These are phyloP conservation scores for Geophilus truncorum DNA, from an alignment of 2,888 invertebrate genomes.

Conservation along the genomic window DNA sequence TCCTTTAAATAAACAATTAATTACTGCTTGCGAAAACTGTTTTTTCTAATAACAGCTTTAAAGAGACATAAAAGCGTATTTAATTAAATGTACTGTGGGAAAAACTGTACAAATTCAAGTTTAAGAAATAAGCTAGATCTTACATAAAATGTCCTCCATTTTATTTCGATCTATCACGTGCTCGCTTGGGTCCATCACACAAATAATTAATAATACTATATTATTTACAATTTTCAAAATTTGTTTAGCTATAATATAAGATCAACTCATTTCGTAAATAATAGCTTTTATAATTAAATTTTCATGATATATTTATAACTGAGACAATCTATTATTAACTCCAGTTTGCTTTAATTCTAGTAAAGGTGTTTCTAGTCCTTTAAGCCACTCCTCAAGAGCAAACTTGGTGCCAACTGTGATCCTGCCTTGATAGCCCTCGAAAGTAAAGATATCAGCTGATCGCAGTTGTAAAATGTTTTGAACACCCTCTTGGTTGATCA, in stretches of 20 bases:
- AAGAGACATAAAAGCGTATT: background rate
- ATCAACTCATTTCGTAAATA: too few relatives aligned
- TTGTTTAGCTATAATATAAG: too few relatives aligned
- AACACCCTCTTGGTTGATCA: background rate
- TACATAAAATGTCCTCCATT: too few relatives aligned
- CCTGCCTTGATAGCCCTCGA: background rate
- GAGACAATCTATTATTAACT: background rate
- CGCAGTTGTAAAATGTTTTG: background rate
- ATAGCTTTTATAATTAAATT: too few relatives aligned
- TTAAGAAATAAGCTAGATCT: too few relatives aligned
- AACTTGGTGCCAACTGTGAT: background rate
- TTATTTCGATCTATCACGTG: too few relatives aligned
- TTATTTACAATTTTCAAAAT: too few relatives aligned
- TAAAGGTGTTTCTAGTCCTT: background rate
- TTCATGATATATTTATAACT: too few relatives aligned
- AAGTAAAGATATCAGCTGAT: background rate
- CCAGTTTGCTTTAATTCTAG: background rate
- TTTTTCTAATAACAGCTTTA: background rate
- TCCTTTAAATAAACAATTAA: background rate
- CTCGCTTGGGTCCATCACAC: too few relatives aligned
- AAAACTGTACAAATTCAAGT: background rate
- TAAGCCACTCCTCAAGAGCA: background rate
- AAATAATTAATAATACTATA: too few relatives aligned
- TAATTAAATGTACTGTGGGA: background rate
- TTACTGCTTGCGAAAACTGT: background rate